Conservation (phyloP, 2,797 vertebrate species). For the Centroberyx gerrardi region DNA sequence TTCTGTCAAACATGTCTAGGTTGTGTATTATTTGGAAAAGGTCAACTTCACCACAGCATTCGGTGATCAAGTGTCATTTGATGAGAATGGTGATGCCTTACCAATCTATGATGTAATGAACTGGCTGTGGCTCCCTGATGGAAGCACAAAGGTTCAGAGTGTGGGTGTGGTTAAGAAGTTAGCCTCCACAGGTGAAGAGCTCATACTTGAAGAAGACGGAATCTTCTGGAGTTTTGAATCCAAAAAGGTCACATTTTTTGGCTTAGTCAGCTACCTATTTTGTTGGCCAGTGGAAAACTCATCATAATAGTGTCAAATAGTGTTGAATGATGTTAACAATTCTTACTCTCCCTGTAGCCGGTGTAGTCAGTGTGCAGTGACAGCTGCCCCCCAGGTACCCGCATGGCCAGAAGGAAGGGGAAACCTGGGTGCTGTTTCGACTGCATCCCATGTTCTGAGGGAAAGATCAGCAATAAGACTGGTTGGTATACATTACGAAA, state of each 20-base stretch:
- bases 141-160: conserved; percentile 45
- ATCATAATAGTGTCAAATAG: not conserved
- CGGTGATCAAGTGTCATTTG: conserved; percentile 70
- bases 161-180: conserved; percentile 65
- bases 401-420: too few species aligned
- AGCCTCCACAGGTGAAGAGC: conserved; percentile 8
- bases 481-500: conserved; percentile 52
- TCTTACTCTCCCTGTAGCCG: conserved; percentile 34
- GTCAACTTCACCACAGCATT: conserved; percentile 71
- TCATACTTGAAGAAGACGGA: conserved; percentile 37
- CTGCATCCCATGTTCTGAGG: conserved; percentile 57
- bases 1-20: conserved; percentile 19
- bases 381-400: conserved; percentile 49
- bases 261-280: not conserved
- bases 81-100: conserved; percentile 66
- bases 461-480: conserved; percentile 75
- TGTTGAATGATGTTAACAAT: not conserved
- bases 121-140: conserved; percentile 61
- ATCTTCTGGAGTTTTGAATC: conserved; percentile 73
- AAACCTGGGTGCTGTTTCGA: too few species aligned
- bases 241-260: conserved; percentile 24
- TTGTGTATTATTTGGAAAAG: conserved; percentile 63
- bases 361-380: conserved; percentile 72
- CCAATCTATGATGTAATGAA: conserved; percentile 76
- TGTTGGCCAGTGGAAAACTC: not conserved